Base-by-base conservation (phyloP, 2,888 invertebrate genomes). In the Atethmia centrago region DNA sequence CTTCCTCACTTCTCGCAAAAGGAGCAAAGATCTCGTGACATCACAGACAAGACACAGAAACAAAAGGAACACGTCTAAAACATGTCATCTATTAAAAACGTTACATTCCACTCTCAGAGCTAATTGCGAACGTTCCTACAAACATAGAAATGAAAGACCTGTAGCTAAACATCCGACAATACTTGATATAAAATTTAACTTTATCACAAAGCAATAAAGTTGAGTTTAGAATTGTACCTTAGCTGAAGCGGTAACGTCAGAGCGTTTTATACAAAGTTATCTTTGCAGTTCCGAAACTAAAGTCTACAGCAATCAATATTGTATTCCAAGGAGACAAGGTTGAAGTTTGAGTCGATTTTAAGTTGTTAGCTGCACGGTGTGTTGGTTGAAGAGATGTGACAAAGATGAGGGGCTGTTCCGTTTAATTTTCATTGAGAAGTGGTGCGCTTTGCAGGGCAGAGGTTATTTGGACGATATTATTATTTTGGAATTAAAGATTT, bases 361-460 rank as follows among this genome's bases (percentile, higher is more conserved):
- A 28, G 25, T 40, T 61, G 9, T 42, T 62, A 49, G 36, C 53
- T 68, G 74, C 71, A 76, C 72, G 14, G 8, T 25, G 63, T 56
- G 71, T 79, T 88, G 71, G 79, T 74, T 79, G 71, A 74, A 79
- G 78, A 84, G 85, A 90, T 89, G 92, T 91, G 92, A 94, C 92
- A 93, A 91, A 93, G 93, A 93, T 92, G 91, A 92, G 90, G 91
- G 92, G 92, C 81, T 89, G 90, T 90, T 90, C 88, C 90, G 92
- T 93, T 94, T 93, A 93, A 94, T 94, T 94, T 93, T 91, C 93
- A 93, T 93, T 93, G 93, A 92, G 91, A 91, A 93, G 90, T 90
- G 90, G 90, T 83, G 89, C 77, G 83, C 83, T 75, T 80, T 76
- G 77, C 73, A 84, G 74, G 71, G 74, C 74, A 75, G 71, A 70